A percentile compares a stretch with the other conserved stretches of the same genome.
Conservation (phyloP, 2,888 invertebrate species). For the Drosophila anomelani region DNA sequence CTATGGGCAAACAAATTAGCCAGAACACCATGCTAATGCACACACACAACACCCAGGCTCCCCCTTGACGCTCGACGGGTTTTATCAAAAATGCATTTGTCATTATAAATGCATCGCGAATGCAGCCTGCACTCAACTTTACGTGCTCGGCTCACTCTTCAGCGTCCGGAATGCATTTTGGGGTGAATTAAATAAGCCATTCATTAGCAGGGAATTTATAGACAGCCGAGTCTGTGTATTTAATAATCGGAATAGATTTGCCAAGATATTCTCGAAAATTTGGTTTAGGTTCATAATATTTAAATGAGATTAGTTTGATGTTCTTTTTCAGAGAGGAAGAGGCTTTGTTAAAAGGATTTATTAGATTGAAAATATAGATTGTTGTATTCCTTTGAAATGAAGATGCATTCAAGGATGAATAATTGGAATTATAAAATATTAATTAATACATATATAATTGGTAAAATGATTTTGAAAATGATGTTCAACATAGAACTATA, state of each 20-base stretch:
- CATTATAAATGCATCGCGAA: slow-evolving; percentile 54
- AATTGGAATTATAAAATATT: too few relatives aligned
- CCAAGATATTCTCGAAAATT: background rate
- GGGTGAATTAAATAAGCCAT: slow-evolving; percentile 31
- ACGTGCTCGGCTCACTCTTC: slow-evolving; percentile 25
- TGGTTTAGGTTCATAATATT: background rate
- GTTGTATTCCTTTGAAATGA: too few relatives aligned
- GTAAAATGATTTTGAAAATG: too few relatives aligned
- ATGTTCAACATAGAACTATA: too few relatives aligned
- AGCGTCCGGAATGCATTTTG: slow-evolving; percentile 1
- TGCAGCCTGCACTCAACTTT: slow-evolving; percentile 44
- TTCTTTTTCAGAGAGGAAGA: background rate
- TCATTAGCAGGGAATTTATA: slow-evolving; percentile 13
- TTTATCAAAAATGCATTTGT: slow-evolving; percentile 68
- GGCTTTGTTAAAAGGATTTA: background rate
- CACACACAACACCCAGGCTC: slow-evolving; percentile 13
- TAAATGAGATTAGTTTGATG: background rate
- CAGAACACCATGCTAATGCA: slow-evolving; percentile 17
- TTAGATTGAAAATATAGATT: background rate
- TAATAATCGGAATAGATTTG: slow-evolving; percentile 3
- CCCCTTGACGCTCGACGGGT: slow-evolving; percentile 42
- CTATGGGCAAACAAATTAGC: slow-evolving; percentile 64
- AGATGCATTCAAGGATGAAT: too few relatives aligned
- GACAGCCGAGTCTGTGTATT: background rate
- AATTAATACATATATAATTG: too few relatives aligned